phyloP scores from a whole-genome alignment of 2,888 invertebrate species.

The Cantharis rustica region DNA sequence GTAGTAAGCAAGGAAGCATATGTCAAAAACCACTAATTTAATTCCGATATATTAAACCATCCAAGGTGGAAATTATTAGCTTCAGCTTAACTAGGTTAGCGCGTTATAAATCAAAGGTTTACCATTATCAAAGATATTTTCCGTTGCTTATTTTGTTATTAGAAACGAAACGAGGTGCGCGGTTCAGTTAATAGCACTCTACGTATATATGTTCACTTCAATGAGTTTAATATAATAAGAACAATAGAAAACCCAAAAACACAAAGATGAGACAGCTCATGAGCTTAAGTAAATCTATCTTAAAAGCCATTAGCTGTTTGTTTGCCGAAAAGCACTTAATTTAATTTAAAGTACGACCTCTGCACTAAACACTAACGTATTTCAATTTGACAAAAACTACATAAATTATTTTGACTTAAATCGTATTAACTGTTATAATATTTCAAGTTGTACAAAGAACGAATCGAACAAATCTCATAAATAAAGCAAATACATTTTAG shows the following conservation, averaged over 20 bases:
- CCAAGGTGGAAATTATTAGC: conserved; percentile 9
- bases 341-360: neutral
- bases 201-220: neutral
- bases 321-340: neutral
- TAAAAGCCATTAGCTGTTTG: neutral
- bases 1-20: conserved; percentile 4
- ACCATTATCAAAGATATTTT: conserved; percentile 17
- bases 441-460: too few relatives aligned
- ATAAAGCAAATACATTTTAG: too few relatives aligned
- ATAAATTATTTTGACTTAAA: neutral
- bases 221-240: neutral
- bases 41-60: conserved; percentile 13
- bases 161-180: conserved; percentile 11
- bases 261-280: neutral
- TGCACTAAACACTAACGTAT: neutral
- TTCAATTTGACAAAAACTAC: neutral
- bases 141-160: conserved; percentile 9
- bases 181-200: conserved; percentile 9
- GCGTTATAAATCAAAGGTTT: conserved; percentile 19
- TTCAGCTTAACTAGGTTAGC: conserved; percentile 7
- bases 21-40: conserved; percentile 7
- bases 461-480: too few relatives aligned
- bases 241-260: neutral
- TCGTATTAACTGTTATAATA: neutral
- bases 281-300: neutral